A percentile compares a stretch with the other conserved stretches of the same genome.
Conservation (phyloP, 2,797 vertebrate species). For the Avahi laniger region DNA sequence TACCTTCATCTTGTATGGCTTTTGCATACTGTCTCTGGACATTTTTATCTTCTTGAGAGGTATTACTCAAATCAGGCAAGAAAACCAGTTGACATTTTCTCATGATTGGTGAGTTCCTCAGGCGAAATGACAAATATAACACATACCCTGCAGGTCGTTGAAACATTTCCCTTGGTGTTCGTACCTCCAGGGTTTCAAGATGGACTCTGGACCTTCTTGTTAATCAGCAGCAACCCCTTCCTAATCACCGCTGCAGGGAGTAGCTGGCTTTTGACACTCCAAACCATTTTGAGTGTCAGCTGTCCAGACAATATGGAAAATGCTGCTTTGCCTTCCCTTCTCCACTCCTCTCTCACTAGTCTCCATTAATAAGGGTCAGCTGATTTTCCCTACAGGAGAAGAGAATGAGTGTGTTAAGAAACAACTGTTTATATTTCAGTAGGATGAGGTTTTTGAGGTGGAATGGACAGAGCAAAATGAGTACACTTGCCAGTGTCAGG, state of each 20-base stretch:
- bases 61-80: constrained; percentile 30
- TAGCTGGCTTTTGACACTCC: background rate
- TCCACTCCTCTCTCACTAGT: background rate
- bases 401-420: background rate
- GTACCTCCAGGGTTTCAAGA: background rate
- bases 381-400: background rate
- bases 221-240: background rate
- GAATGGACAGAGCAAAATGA: background rate
- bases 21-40: background rate
- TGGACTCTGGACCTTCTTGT: background rate
- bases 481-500: background rate
- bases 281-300: background rate
- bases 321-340: background rate
- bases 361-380: background rate
- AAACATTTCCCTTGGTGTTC: background rate
- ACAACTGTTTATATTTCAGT: background rate
- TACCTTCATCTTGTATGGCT: background rate
- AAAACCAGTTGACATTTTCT: constrained; percentile 54
- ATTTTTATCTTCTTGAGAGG: constrained; percentile 16
- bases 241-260: background rate
- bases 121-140: constrained; percentile 55
- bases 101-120: constrained; percentile 54
- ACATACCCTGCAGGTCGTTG: background rate
- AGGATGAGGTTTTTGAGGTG: background rate
- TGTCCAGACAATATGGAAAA: background rate